Evolutionary conservation across 64 coral and sea anemone genomes (phyloP), one percentile per base, ranked within the genome.

Genomic region (Acropora yongei): DNA sequence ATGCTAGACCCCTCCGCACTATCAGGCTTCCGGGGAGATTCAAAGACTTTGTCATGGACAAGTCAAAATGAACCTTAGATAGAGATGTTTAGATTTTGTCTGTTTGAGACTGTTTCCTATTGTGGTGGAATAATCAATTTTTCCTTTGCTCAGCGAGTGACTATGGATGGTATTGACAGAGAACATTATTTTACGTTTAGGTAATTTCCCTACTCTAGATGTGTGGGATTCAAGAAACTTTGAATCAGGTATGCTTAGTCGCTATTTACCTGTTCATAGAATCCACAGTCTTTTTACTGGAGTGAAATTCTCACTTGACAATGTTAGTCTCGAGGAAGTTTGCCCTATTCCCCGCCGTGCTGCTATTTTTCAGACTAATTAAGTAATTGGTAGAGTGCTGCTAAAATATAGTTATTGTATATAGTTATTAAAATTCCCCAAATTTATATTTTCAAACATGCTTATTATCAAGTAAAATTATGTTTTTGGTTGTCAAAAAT

Each of bases 81-180:
- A 30, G 30, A 30, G 30, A 30, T 30, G 30, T 30, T 30, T 30
- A 30, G 30, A 30, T 0, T 30, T 30, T 30, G 30, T 30, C 30
- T 30, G 30, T 30, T 30, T 30, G 30, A 0, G 30, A 30, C 30
- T 30, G 30, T 30, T 30, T 30, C 0, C 30, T 30, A 30, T 30
- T 30, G 30, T 30, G n/a, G n/a, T 68, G 88, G 57, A 49, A 77
- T 68, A 53, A 16, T 89, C 30, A 30, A 79, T 48, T 89, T 68
- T 68, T 89, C 48, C 20, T 79, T 89, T 74, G 60, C 53, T 41
- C 75, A 89, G 51, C 60, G 63, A 76, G 42, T 89, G 17, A 89
- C 18, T 60, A 50, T 57, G 14, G 40, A 89, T 78, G 87, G 77
- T 72, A 72, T 72, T 18, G 68, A 87, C 20, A 50, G 73, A 20